Evolutionary conservation across 1,140 invertebrate species (phyloP), one percentile per base, ranked within the genome.

Genomic region (Meteorus sp.): DNA sequence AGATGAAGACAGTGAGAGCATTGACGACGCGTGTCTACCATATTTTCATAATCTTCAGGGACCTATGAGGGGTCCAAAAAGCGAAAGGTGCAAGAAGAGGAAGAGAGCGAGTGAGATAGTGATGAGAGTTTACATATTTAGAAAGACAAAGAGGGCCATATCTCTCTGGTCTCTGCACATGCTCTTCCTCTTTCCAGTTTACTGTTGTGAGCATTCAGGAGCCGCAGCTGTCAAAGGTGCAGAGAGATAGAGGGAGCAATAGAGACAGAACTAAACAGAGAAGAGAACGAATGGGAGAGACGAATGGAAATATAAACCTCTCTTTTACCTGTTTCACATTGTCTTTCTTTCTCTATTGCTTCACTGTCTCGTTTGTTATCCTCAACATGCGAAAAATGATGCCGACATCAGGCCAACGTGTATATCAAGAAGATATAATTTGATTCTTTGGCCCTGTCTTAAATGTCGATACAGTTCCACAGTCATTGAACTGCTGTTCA

Each of bases 161-260:
- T 60, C 54, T 59, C 47, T 59, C 50, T 54, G 59, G 60, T 56
- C 44, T 56, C 41, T 56, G 43, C 55, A 56, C 55, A 56, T 56
- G 44, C 44, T 48, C 55, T 47, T 47, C 47, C 35, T 35, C 33
- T 19, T n/a, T 39, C 62, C 52, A 29, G 52, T 55, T 22, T 37
- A 55, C 56, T 62, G 61, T 62, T 56, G 8, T 57, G 44, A 61
- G 54, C 56, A 58, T 58, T 58, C 44, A 63, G 67, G 65, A 69
- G 58, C 59, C 66, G 58, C 68, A 67, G 61, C 59, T 51, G 54
- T 19, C 13, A 25, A 44, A 29, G 20, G 39, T 55, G 11, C 6
- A 25, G 4, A 22, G 6, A 50, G 47, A 15, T 13, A 13, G 25
- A 50, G 13, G 11, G 8, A 39, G 35, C 3, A 13, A 7, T 4